Evolutionary conservation across 2,797 vertebrate genomes (phyloP), one percentile per base, ranked within the genome.

Genomic region (Sebastes itinus): DNA sequence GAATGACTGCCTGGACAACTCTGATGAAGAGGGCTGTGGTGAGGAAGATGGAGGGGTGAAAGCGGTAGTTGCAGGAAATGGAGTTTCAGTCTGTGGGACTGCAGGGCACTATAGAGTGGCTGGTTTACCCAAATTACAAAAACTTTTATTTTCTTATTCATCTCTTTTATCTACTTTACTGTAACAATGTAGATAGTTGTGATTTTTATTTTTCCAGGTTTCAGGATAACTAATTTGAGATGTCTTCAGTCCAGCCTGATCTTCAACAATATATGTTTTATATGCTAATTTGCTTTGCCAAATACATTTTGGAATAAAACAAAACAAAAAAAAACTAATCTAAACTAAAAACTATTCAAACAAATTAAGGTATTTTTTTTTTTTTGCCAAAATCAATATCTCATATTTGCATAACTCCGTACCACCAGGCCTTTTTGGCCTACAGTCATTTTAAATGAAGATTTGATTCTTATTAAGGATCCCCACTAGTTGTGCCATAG

Each of bases 1-100:
- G 1, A 84, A 97, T 0, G 94, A 98, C 91, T 98, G 97, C 20
- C 88, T 95, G 0, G 97, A 99, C 75, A 91, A 94, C 69, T 98
- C 97, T 0, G 97, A 99, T 32, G 97, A 98, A 92, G 92, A 95
- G 0, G 20, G 77, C 30, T 98, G 97, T 1, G 97, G 93, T 93
- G 69, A 93, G 90, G 1, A 8, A 61, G 9, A 20, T 55, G 8
- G 20, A 11, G 2, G 27, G 22, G 27, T 78, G 2, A 49, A n/a
- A 7, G 11, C 2, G 32, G 61, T 42, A 6, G 3, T n/a, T 5
- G 59, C n/a, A 65, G 32, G 25, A 56, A 10, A 61, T 2, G 5
- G 10, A 35, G 33, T 35, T 35, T 58, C 22, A 14, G 14, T 32
- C 18, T 38, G 10, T 28, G 5, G 18, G 32, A 52, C 33, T 32